A percentile compares a stretch with the other conserved stretches of the same genome.
These are phyloP conservation scores for Crocidura indochinensis DNA, from an alignment of 2,797 vertebrate species.

Conservation along the genomic window DNA sequence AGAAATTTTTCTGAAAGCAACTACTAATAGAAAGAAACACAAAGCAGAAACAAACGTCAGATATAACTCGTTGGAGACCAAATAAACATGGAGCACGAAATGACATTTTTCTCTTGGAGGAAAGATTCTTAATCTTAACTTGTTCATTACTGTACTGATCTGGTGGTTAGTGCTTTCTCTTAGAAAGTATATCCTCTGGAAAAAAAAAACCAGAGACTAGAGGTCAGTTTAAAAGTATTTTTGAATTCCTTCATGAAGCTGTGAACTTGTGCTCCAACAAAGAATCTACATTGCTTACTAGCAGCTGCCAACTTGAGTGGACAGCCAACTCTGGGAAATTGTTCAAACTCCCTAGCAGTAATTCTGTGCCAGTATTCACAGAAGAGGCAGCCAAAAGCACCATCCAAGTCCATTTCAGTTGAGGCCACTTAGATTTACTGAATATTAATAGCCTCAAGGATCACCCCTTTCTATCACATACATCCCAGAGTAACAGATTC, in stretches of 20 bases:
- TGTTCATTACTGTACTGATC: neutral
- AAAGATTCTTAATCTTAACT: neutral
- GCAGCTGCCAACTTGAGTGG: neutral
- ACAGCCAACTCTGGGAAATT: neutral
- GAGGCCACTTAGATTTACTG: neutral
- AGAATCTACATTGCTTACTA: neutral
- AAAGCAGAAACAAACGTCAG: neutral
- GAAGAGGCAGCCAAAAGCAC: neutral
- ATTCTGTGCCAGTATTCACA: neutral
- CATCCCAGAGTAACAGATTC: neutral
- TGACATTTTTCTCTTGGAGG: neutral
- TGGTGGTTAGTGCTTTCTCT: neutral
- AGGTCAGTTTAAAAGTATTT: neutral
- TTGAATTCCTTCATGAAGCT: neutral
- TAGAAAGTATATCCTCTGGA: neutral
- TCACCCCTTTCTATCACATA: neutral
- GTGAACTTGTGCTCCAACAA: neutral
- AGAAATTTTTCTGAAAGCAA: neutral
- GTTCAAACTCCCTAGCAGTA: neutral
- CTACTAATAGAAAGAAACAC: neutral
- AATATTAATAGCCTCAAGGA: neutral
- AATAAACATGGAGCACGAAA: neutral
- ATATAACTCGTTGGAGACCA: neutral
- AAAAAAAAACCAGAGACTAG: neutral
- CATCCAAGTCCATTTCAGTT: neutral